These are phyloP conservation scores for Ephialtes manifestator DNA, from an alignment of 2,888 invertebrate species.

Conservation along the genomic window DNA sequence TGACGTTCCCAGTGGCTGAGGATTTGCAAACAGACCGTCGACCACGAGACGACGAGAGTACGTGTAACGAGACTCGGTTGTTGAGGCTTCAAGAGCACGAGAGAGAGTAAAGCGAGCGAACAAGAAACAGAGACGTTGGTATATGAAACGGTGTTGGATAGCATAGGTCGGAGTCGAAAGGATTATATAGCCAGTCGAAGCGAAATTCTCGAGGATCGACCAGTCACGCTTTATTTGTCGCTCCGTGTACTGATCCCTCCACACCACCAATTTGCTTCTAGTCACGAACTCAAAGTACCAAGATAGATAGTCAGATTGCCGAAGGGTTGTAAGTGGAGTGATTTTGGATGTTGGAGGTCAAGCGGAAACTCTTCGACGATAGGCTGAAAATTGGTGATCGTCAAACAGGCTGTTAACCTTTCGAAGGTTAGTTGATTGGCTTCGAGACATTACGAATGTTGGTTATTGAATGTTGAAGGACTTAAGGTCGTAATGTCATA, in stretches of 20 bases:
- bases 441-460: not conserved
- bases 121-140: slow-evolving; percentile 25
- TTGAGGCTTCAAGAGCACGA: slow-evolving; percentile 51
- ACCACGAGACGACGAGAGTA: slow-evolving; percentile 66
- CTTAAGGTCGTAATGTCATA: too few species aligned
- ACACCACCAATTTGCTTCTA: slow-evolving; percentile 55
- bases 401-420: not conserved
- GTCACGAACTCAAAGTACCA: slow-evolving; percentile 61
- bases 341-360: slow-evolving; percentile 28
- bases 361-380: not conserved
- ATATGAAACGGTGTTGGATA: slow-evolving; percentile 23
- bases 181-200: slow-evolving; percentile 2
- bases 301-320: not conserved
- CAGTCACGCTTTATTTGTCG: slow-evolving; percentile 63
- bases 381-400: not conserved
- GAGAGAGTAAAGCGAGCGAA: slow-evolving; percentile 39
- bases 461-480: too few species aligned
- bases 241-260: not conserved
- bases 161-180: slow-evolving; percentile 44
- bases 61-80: slow-evolving; percentile 64
- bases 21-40: slow-evolving; percentile 72
- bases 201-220: slow-evolving; percentile 13
- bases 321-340: not conserved
- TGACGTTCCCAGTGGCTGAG: slow-evolving; percentile 58
- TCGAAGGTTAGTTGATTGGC: not conserved